Base-by-base conservation (phyloP, 2,888 invertebrate species). In the Chaetoderma sp. region DNA sequence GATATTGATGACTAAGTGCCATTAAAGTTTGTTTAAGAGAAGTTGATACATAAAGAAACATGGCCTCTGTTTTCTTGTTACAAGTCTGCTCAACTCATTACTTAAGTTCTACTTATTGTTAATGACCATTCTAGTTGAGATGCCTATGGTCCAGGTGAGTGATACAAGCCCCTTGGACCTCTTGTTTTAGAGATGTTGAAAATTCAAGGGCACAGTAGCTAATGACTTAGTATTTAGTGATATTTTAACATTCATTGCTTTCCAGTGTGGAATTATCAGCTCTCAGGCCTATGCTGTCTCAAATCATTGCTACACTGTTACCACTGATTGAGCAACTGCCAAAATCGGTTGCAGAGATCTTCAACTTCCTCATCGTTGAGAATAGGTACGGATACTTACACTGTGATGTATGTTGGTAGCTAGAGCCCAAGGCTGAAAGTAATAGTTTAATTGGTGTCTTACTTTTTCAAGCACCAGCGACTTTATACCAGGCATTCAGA, bases 281-380 rank as follows among this genome's bases (percentile, higher is more conserved):
- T 18, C 85, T 96, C 25, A 95, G 94, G 0, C 92, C 94, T 0
- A 90, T 95, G 62, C 85, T 96, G 71, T 92, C 94, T 10, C 93
- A 93, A 65, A 91, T 96, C 74, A 92, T 94, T 23, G 92, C 93
- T 1, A 93, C 93, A 0, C 86, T 96, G 47, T 88, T 93, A 65
- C 93, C 94, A 1, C 88, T 95, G 57, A 87, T 93, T n/a, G 88
- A 91, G 28, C 88, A 89, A 55, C 91, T 92, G 67, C 91, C 92
- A 0, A 88, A 88, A 39, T 91, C 93, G 86, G 91, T 94, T 5
- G 92, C 93, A 70, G 89, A 90, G 54, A 93, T 95, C 76, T 92
- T 94, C 72, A 90, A 91, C 64, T 95, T 91, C 82, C 88, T 96
- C 16, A 81, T 86, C 39, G 78, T 85, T 5, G 82, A 85, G n/a